Evolutionary conservation across 2,113 vertebrate species (phyloP), one percentile per base, ranked within the genome.

Genomic region (Xenus cinereus): DNA sequence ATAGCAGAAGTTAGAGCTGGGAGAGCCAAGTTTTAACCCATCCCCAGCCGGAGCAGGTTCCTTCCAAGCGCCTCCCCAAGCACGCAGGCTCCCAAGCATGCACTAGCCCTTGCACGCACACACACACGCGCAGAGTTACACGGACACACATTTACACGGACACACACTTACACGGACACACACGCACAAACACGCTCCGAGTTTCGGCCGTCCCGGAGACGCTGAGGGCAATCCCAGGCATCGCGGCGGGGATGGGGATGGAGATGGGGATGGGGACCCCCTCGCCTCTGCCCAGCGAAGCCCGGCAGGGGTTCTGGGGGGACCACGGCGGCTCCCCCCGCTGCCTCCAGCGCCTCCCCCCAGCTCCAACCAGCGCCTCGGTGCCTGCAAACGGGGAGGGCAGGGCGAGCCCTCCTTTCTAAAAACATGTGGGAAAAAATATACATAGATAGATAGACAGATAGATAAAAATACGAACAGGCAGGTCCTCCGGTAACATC

Each of bases 1-100:
- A 89, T 2, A 68, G 82, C 23, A 43, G 24, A 90, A 95, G 21
- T 72, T 64, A 51, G 24, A 28, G 66, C 32, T 7, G 32, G 12
- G 12, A 81, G 39, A n/a, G 19, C 5, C 68, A 9, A 26, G 60
- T 77, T 93, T 80, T 81, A 94, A 91, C 90, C 43, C 88, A 32
- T 14, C 4, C 23, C 60, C 64, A 35, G 27, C 64, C 51, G 9
- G 21, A 43, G 79, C 60, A 33, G 54, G 77, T 37, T 84, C 57
- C 28, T n/a, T 22, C 56, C 63, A 21, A 53, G 53, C 27, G 2
- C 30, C 37, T 46, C 50, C 54, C 35, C 60, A 24, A 12, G 9
- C 4, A 2, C 1, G 20, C 17, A 16, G 46, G 14, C 15, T 51
- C 63, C 73, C 50, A 5, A 7, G 16, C 53, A 4, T 0, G 39